phyloP scores from a whole-genome alignment of 2,888 invertebrate genomes.

The Bimastos eiseni region DNA sequence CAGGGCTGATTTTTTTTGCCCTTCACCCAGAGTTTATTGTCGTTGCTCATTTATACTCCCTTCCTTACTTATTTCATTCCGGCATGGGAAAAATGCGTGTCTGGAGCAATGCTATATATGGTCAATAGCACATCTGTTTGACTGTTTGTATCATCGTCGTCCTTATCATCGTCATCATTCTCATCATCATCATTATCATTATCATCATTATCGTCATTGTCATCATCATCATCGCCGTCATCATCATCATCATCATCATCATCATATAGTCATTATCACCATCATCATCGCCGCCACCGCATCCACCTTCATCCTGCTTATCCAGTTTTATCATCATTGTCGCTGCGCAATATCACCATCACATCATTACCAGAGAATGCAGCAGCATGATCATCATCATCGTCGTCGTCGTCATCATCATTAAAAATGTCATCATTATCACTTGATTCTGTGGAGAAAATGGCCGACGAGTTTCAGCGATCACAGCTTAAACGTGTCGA shows the following conservation, averaged over 20 bases:
- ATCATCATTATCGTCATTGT: neutral
- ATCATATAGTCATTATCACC: slow-evolving; percentile 30
- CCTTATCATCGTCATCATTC: slow-evolving; percentile 28
- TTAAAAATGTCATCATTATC: neutral
- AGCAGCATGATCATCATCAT: too few species aligned
- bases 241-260: neutral
- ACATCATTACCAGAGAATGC: neutral
- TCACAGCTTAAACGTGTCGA: neutral
- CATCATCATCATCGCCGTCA: neutral
- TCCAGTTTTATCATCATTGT: neutral
- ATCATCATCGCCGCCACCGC: slow-evolving; percentile 24
- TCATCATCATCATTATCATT: slow-evolving; percentile 26
- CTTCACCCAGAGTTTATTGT: too few species aligned
- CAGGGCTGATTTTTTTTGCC: too few species aligned
- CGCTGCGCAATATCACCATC: neutral
- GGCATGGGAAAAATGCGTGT: too few species aligned
- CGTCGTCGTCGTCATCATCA: neutral
- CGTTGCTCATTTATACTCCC: too few species aligned
- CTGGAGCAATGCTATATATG: too few species aligned
- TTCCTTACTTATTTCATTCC: too few species aligned
- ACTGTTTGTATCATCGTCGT: slow-evolving; percentile 28
- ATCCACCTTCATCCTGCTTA: neutral
- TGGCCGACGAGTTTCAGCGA: neutral
- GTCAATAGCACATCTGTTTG: neutral
- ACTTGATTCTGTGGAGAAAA: neutral